These are phyloP conservation scores for Grantiella picta DNA, from an alignment of 2,113 vertebrate species.

Conservation along the genomic window DNA sequence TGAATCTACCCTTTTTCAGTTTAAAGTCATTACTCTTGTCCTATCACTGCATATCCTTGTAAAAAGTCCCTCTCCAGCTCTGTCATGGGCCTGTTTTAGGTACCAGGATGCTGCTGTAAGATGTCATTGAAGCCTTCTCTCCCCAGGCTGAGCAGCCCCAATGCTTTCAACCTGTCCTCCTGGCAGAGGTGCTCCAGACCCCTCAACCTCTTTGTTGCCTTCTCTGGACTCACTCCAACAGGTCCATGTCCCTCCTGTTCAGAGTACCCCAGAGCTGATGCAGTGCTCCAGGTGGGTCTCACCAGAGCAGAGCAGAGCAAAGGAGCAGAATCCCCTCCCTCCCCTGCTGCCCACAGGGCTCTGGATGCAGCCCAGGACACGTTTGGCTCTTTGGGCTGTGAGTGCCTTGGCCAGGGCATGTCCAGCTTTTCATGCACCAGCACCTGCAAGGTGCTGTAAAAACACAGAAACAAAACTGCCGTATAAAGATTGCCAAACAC, in stretches of 20 bases:
- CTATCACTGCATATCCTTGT: neutral
- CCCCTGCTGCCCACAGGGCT: neutral
- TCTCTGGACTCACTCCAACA: accelerated
- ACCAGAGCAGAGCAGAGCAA: neutral
- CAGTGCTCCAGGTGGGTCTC: neutral
- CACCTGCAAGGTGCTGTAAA: neutral
- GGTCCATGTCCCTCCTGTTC: accelerated
- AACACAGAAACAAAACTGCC: neutral
- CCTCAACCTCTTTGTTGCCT: neutral
- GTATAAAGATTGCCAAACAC: neutral
- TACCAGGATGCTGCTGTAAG: too few relatives aligned
- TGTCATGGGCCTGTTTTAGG: neutral
- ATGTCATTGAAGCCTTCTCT: neutral
- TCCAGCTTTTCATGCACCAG: neutral
- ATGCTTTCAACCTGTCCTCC: neutral
- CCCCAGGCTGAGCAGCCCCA: neutral
- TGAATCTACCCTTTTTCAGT: neutral
- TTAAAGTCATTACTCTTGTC: neutral
- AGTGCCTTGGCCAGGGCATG: accelerated
- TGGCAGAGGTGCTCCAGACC: neutral
- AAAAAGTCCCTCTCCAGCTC: neutral
- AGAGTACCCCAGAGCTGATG: neutral
- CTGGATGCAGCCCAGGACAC: neutral
- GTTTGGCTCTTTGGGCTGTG: neutral
- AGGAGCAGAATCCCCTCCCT: neutral